phyloP scores from a whole-genome alignment of 2,113 vertebrate genomes.

The Oceanites oceanicus region DNA sequence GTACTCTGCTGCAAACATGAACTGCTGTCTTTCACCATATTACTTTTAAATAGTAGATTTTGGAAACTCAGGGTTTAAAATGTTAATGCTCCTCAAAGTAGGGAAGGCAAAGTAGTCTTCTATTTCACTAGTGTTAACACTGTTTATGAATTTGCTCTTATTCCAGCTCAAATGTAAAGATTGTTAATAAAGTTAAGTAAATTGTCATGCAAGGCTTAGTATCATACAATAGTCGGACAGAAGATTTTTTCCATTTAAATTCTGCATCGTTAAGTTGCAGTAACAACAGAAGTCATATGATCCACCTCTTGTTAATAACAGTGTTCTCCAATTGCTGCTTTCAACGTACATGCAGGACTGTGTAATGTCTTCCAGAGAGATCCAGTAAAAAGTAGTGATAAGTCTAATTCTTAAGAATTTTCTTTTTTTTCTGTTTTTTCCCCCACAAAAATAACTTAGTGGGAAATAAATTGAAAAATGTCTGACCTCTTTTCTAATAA shows the following conservation, averaged over 20 bases:
- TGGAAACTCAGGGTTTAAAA: background rate
- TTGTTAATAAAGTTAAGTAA: background rate
- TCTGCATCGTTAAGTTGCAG: background rate
- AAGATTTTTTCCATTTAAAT: background rate
- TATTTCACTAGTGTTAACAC: constrained; percentile 39
- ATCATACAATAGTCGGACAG: background rate
- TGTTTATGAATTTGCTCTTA: constrained; percentile 56
- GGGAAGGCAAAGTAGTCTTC: constrained; percentile 36
- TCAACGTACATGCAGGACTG: background rate
- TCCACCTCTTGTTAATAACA: background rate
- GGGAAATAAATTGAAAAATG: background rate
- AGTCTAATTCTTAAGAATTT: background rate
- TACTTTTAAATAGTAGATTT: background rate
- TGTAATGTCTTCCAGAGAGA: background rate
- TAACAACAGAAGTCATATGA: background rate
- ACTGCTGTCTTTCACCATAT: background rate
- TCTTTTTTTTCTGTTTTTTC: background rate
- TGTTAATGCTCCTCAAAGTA: constrained; percentile 34
- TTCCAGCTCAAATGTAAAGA: constrained; percentile 23
- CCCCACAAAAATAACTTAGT: background rate
- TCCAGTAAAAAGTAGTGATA: background rate
- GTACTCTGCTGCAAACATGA: background rate
- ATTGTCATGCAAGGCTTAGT: background rate
- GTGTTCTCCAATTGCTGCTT: background rate
- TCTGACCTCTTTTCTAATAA: background rate